phyloP scores from a whole-genome alignment of 2,113 vertebrate genomes.

The Saguinus midas region DNA sequence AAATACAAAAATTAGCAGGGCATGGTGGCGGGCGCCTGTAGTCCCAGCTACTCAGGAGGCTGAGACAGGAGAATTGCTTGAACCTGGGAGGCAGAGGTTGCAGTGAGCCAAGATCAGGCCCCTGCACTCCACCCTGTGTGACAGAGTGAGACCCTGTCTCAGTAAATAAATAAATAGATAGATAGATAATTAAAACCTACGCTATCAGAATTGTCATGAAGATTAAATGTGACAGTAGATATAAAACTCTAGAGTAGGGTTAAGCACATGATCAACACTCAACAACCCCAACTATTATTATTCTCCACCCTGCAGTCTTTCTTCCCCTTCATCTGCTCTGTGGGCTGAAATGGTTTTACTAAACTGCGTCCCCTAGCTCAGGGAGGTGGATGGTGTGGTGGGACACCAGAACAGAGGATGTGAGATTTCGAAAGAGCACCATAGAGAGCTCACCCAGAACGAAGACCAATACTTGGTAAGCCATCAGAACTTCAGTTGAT shows the following conservation, averaged over 20 bases:
- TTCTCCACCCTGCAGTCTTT: neutral
- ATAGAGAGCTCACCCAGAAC: neutral
- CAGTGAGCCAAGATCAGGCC: no score
- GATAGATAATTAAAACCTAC: neutral
- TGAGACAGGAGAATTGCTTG: no score
- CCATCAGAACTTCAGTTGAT: neutral
- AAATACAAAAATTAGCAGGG: no score
- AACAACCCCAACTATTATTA: neutral
- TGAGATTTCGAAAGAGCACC: neutral
- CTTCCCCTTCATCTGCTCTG: neutral
- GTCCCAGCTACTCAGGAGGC: no score
- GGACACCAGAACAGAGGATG: neutral
- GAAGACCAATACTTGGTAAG: neutral
- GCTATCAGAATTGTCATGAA: neutral
- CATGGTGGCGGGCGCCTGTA: no score
- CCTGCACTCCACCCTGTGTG: no score
- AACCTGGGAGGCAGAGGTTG: no score
- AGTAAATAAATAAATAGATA: no score
- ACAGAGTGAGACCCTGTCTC: no score
- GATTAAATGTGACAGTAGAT: constrained; percentile 27
- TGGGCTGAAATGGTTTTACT: neutral
- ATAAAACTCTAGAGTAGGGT: neutral
- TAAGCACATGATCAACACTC: neutral
- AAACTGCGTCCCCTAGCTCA: neutral
- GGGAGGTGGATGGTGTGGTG: no score